Percentiles rank a stretch among this genome's conserved stretches.
These are phyloP conservation scores for Vollenhovia emeryi DNA, from an alignment of 1,140 invertebrate genomes.

Conservation along the genomic window DNA sequence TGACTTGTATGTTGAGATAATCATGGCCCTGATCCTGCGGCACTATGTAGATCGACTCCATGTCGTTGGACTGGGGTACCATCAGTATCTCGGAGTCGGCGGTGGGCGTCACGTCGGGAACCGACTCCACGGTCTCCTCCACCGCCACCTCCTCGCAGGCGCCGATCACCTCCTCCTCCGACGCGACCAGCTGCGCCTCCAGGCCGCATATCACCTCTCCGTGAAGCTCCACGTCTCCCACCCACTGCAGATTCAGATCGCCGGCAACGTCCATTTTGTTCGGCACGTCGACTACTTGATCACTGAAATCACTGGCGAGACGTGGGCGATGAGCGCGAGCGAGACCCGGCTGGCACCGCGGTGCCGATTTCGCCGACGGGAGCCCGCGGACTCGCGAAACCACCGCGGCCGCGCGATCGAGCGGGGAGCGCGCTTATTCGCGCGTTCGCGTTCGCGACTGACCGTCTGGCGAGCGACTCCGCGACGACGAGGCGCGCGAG, in stretches of 20 bases:
- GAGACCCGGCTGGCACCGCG: no score
- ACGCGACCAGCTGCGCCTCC: constrained; percentile 82
- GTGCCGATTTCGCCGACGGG: no score
- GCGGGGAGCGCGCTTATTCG: background rate
- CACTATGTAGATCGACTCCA: constrained; percentile 84
- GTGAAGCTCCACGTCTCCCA: constrained; percentile 86
- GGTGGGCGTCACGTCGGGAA: constrained; percentile 82
- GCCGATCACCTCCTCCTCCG: constrained; percentile 82
- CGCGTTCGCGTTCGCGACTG: no score
- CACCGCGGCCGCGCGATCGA: background rate
- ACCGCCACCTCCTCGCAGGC: constrained; percentile 84
- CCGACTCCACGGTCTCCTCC: constrained; percentile 85
- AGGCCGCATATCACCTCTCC: constrained; percentile 89
- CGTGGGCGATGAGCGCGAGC: no score
- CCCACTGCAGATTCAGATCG: constrained; percentile 85
- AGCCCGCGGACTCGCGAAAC: background rate
- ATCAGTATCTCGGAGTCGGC: constrained; percentile 80
- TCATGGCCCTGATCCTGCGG: constrained; percentile 84
- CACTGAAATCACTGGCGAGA: constrained; percentile 76
- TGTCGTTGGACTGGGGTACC: constrained; percentile 82
- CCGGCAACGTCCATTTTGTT: constrained; percentile 81
- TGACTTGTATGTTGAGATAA: constrained; percentile 88
- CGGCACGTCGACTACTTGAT: constrained; percentile 68
- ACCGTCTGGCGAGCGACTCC: no score
- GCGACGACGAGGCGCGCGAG: no score